Conservation (phyloP, 2,888 invertebrate species). For the Dendrolimus pini region DNA sequence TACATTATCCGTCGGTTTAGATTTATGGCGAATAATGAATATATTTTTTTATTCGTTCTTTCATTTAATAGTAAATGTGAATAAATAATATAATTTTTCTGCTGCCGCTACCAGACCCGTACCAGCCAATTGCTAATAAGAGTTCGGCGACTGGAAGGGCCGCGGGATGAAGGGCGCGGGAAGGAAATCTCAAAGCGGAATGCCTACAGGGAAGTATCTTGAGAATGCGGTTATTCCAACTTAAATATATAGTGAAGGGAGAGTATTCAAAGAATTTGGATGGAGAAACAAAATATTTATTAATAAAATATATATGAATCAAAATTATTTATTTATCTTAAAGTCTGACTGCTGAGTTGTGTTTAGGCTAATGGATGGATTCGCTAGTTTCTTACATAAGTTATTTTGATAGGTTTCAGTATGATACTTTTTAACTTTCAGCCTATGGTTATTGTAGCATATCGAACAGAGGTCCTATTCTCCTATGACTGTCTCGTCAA, state of each 20-base stretch:
- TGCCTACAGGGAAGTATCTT: neutral
- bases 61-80: no score
- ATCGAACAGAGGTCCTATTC: no score
- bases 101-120: slow-evolving; percentile 19
- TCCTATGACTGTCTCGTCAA: no score
- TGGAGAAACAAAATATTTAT: neutral
- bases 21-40: no score
- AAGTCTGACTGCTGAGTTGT: slow-evolving; percentile 20
- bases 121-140: slow-evolving; percentile 37
- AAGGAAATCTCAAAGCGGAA: neutral
- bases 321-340: slow-evolving; percentile 20
- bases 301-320: no score
- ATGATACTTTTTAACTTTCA: no score
- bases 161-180: neutral
- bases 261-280: neutral
- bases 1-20: no score
- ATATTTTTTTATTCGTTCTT: no score
- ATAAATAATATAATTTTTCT: slow-evolving; percentile 8
- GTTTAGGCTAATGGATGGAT: no score
- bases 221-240: neutral
- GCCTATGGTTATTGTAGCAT: no score
- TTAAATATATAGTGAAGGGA: neutral
- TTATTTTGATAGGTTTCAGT: no score
- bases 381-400: no score
- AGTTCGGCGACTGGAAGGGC: slow-evolving; percentile 11